phyloP scores from a whole-genome alignment of 2,113 vertebrate species.

The Lutjanus erythropterus region DNA sequence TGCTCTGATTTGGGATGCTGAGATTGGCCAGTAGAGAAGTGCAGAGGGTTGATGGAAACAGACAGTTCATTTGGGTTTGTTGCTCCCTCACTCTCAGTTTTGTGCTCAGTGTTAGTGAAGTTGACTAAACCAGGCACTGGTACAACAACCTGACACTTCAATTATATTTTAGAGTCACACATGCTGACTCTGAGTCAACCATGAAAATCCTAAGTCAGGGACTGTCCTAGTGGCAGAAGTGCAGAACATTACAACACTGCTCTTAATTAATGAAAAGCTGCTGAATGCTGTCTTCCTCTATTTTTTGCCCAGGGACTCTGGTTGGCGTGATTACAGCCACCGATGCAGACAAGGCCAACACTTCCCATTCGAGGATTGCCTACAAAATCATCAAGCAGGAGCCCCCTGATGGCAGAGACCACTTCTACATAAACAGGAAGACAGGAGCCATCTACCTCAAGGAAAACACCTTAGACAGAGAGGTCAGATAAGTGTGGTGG shows the following conservation, averaged over 20 bases:
- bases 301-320: slow-evolving; percentile 40
- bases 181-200: too few species aligned
- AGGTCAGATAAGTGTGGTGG: slow-evolving; percentile 34
- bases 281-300: neutral
- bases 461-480: slow-evolving; percentile 58
- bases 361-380: slow-evolving; percentile 41
- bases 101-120: neutral
- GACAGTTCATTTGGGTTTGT: too few species aligned
- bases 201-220: neutral
- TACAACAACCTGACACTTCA: too few species aligned
- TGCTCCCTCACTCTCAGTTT: too few species aligned
- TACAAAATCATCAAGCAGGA: slow-evolving; percentile 64
- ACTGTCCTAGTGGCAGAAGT: neutral
- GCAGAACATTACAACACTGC: neutral
- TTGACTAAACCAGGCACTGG: neutral
- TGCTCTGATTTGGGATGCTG: neutral
- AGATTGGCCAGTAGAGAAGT: neutral
- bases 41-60: neutral
- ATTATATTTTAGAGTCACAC: too few species aligned
- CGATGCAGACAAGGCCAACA: slow-evolving; percentile 48
- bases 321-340: slow-evolving; percentile 47
- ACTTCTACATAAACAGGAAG: slow-evolving; percentile 55
- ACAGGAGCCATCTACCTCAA: slow-evolving; percentile 53
- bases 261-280: neutral
- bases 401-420: slow-evolving; percentile 6